These are phyloP conservation scores for Pachypeltis micranthus DNA, from an alignment of 1,140 invertebrate genomes.

Conservation along the genomic window DNA sequence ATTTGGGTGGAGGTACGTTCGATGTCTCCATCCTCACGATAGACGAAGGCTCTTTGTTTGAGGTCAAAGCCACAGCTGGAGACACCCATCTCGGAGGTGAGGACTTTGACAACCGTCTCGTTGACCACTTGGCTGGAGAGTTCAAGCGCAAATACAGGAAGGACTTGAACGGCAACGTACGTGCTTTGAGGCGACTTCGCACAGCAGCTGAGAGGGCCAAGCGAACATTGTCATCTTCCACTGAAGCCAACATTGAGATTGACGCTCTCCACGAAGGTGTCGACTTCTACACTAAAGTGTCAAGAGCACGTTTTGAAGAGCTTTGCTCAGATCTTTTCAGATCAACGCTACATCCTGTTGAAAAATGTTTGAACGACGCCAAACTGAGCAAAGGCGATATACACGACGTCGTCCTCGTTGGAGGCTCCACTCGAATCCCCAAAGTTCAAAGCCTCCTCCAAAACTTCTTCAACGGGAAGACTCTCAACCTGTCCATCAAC, in stretches of 20 bases:
- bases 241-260: slow-evolving; percentile 56
- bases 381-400: slow-evolving; percentile 52
- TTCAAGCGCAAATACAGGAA: slow-evolving; percentile 41
- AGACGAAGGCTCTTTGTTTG: slow-evolving; percentile 63
- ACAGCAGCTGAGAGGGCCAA: slow-evolving; percentile 66
- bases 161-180: slow-evolving; percentile 37
- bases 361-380: slow-evolving; percentile 51
- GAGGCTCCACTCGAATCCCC: slow-evolving; percentile 52
- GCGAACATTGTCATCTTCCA: slow-evolving; percentile 59
- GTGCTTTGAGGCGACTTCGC: slow-evolving; percentile 38
- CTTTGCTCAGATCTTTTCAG: slow-evolving; percentile 66
- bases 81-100: slow-evolving; percentile 70
- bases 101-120: slow-evolving; percentile 70
- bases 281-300: slow-evolving; percentile 61
- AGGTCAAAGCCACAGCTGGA: slow-evolving; percentile 56
- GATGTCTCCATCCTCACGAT: slow-evolving; percentile 82
- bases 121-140: slow-evolving; percentile 56
- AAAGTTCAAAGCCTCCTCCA: slow-evolving; percentile 41
- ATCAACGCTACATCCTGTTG: slow-evolving; percentile 41
- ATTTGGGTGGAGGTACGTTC: slow-evolving; percentile 62
- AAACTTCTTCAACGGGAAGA: slow-evolving; percentile 48
- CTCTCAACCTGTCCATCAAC: slow-evolving; percentile 52
- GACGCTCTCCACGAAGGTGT: slow-evolving; percentile 57
- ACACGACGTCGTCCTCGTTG: slow-evolving; percentile 58
- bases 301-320: slow-evolving; percentile 66